These are phyloP conservation scores for Pluvianellus socialis DNA, from an alignment of 2,113 vertebrate genomes.

Conservation along the genomic window DNA sequence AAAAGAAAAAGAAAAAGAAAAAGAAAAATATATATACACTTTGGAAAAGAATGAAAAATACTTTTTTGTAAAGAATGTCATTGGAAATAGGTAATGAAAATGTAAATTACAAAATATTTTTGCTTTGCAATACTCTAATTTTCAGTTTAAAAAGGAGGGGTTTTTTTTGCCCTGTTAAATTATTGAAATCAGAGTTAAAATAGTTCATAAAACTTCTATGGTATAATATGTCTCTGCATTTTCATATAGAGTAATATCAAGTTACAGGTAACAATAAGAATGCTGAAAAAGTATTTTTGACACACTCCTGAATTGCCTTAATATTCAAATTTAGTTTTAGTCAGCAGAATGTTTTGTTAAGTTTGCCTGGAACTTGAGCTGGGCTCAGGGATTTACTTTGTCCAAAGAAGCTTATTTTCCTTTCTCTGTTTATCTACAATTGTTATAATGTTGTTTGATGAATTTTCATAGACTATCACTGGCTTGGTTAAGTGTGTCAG, in stretches of 20 bases:
- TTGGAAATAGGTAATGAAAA: background rate
- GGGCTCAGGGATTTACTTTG: background rate
- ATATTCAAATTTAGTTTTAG: background rate
- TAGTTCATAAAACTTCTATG: fast-evolving
- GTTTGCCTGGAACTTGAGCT: background rate
- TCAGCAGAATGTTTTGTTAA: background rate
- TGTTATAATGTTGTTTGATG: background rate
- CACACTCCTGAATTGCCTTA: background rate
- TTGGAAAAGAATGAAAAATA: background rate
- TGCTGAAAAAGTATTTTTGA: background rate
- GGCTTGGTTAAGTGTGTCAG: background rate
- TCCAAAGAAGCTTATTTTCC: background rate
- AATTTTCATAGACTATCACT: background rate
- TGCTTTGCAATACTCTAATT: background rate
- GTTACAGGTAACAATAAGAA: background rate
- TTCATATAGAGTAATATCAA: background rate
- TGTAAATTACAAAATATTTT: background rate
- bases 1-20: too few species aligned
- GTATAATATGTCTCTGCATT: background rate
- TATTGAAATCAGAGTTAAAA: background rate
- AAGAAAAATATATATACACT: background rate
- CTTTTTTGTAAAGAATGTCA: background rate
- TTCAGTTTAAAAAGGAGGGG: background rate
- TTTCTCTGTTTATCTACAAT: background rate
- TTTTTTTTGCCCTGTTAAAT: background rate